Evolutionary conservation across 2,888 invertebrate genomes (phyloP).

Genomic region (Trachelus tabidus): DNA sequence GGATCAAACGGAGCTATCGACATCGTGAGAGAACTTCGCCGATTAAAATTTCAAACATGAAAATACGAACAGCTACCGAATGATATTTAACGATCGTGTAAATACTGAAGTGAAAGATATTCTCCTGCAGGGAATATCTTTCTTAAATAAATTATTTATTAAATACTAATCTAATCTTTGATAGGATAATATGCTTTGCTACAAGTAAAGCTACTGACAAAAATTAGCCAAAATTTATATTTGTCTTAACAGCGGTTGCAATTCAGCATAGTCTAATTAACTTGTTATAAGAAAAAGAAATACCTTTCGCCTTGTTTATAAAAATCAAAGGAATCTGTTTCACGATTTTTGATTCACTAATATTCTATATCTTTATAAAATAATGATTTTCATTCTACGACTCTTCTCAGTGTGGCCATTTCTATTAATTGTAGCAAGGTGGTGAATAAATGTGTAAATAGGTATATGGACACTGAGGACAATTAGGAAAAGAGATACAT

Average conservation of each 20-base stretch:
- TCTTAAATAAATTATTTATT: not conserved
- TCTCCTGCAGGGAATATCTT: not conserved
- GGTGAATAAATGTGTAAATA: not conserved
- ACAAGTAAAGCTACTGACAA: not conserved
- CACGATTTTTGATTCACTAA: not conserved
- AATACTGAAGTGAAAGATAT: not conserved
- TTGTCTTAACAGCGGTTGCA: slow-evolving; percentile 65
- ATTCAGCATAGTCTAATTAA: slow-evolving; percentile 57
- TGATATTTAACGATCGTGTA: not conserved
- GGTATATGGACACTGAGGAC: not conserved
- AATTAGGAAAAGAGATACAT: not conserved
- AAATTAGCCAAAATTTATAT: not conserved
- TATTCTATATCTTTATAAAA: not conserved
- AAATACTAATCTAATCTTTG: not conserved
- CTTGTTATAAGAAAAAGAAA: slow-evolving; percentile 6
- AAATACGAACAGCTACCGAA: not conserved
- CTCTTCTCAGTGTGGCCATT: not conserved
- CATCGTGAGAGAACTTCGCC: not conserved
- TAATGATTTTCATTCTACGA: not conserved
- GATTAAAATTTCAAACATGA: not conserved
- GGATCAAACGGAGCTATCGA: not conserved
- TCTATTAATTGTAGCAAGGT: not conserved
- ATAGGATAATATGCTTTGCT: not conserved
- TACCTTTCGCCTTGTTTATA: not conserved
- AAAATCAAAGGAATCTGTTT: not conserved